phyloP scores from a whole-genome alignment of 2,113 vertebrate genomes.

The Steatornis caripensis region DNA sequence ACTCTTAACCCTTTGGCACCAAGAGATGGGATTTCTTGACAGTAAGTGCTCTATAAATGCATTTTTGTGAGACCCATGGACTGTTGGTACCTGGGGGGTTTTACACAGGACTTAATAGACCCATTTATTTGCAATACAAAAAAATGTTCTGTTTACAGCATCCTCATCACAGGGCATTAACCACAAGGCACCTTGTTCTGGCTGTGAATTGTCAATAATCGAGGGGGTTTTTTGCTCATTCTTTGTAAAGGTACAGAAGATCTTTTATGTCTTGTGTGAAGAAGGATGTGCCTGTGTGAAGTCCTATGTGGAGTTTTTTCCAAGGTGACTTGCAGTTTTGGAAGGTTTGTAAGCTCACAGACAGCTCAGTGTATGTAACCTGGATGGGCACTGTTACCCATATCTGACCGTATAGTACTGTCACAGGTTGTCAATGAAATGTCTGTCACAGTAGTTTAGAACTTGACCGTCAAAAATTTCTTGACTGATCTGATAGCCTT shows the following conservation, averaged over 20 bases:
- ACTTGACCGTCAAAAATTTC: neutral
- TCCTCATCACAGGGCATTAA: slow-evolving; percentile 50
- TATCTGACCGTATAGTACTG: neutral
- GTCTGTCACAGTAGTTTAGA: neutral
- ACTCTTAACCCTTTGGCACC: slow-evolving; percentile 67
- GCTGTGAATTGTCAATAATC: slow-evolving; percentile 46
- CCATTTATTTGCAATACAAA: slow-evolving; percentile 74
- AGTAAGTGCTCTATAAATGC: slow-evolving; percentile 56
- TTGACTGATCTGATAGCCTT: too few species aligned
- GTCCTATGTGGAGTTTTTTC: slow-evolving; percentile 10
- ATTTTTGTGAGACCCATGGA: slow-evolving; percentile 58
- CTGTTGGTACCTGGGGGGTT: slow-evolving; percentile 48
- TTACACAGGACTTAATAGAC: slow-evolving; percentile 65
- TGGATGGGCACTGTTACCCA: neutral
- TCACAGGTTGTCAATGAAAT: neutral
- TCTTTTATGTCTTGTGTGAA: neutral
- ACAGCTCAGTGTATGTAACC: neutral
- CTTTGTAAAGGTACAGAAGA: slow-evolving; percentile 1
- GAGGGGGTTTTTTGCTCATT: neutral
- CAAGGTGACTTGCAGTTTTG: neutral
- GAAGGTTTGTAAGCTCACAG: neutral
- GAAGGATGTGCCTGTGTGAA: neutral
- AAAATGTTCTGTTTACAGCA: slow-evolving; percentile 63
- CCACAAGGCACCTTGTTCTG: slow-evolving; percentile 48
- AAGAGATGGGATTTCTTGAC: slow-evolving; percentile 67